Evolutionary conservation across 2,888 invertebrate genomes (phyloP), one percentile per base, ranked within the genome.

Genomic region (Trisateles emortualis): DNA sequence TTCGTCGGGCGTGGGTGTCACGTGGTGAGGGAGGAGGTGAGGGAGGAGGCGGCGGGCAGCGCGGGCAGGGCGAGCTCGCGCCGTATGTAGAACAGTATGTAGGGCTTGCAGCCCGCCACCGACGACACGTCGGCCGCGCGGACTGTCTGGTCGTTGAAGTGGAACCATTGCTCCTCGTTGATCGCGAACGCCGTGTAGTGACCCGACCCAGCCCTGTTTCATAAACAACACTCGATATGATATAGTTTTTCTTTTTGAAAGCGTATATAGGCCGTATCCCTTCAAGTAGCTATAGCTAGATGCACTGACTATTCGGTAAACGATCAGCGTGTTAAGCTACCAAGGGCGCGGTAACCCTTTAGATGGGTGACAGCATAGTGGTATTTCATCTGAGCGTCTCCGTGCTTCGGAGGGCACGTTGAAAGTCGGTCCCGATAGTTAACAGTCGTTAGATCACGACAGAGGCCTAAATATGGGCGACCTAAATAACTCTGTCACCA

Each of bases 131-230:
- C 95, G 39, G 95, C 94, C 16, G 95, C 94, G 30, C 96, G 94
- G n/a, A 97, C 97, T 0, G 95, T 95, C 74, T 96, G 96, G 88
- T 97, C 97, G 91, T 97, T 97, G 93, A 97, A 97, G 86, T 97
- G 96, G 89, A 96, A 96, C 97, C 97, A 97, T 68, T 95, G 95
- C 42, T 95, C 95, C 69, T 96, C 96, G 91, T 96, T 96, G 68
- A 95, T 95, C 40, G 96, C 97, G 87, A 96, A 97, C 59, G 97
- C 95, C 51, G 97, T 97, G 92, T 97, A 97, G 86, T 97, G 97
- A 29, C 97, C 97, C 29, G 96, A 96, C 0, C 96, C 96, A 46
- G 96, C 96, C 16, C 97, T 96, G 89, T 16, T 90, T 90, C 3
- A 29, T 14, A 10, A 9, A 19, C 5, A n/a, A 19, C 17, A 22